These are phyloP conservation scores for Villa cingulata DNA, from an alignment of 2,888 invertebrate species.

Conservation along the genomic window DNA sequence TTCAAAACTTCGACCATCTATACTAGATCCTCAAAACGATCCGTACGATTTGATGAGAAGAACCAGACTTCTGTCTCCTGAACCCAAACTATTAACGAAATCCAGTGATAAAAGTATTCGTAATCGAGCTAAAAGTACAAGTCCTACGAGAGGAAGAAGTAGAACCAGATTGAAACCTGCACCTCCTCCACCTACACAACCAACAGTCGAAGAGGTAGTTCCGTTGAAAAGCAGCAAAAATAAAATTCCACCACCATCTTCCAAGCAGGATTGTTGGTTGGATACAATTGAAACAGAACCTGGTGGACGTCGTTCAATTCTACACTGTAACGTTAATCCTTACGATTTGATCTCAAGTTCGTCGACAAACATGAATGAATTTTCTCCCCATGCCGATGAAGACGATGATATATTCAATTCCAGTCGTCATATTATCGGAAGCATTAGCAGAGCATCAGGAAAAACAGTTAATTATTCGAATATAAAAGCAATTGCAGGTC, in stretches of 20 bases:
- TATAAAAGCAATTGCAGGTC: constrained; percentile 53
- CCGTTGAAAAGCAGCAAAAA: constrained; percentile 35
- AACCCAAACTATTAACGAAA: constrained; percentile 31
- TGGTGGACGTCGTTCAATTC: constrained; percentile 50
- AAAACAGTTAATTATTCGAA: constrained; percentile 33
- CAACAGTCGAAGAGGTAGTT: constrained; percentile 19
- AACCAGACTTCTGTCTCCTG: constrained; percentile 54
- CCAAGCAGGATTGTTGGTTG: constrained; percentile 21
- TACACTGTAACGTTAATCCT: constrained; percentile 73
- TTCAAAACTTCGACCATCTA: constrained; percentile 46
- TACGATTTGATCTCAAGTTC: constrained; percentile 58
- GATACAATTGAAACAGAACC: constrained; percentile 17
- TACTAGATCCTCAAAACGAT: constrained; percentile 51
- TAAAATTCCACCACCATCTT: constrained; percentile 39
- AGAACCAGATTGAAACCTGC: constrained; percentile 36
- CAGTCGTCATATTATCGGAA: background rate
- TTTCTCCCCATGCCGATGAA: constrained; percentile 36
- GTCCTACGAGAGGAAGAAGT: constrained; percentile 43
- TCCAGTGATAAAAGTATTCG: constrained; percentile 40
- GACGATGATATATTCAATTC: constrained; percentile 39
- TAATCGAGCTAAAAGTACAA: constrained; percentile 43
- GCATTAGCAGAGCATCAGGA: constrained; percentile 5
- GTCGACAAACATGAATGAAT: constrained; percentile 36
- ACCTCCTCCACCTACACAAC: background rate
- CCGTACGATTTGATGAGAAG: constrained; percentile 76